phyloP scores from a whole-genome alignment of 2,113 vertebrate genomes.

The Cricetomys ansorgei region DNA sequence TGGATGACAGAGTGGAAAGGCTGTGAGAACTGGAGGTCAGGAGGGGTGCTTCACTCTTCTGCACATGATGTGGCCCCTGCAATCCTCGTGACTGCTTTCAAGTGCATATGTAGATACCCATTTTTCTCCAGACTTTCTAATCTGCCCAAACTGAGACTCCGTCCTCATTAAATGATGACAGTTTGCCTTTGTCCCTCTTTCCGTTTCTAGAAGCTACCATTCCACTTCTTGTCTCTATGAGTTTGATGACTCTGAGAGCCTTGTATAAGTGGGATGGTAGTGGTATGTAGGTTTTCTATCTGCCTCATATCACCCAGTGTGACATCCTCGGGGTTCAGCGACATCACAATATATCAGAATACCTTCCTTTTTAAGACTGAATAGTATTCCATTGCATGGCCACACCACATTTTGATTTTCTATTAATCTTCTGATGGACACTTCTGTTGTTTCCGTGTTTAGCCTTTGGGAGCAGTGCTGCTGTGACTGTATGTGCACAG shows the following conservation, averaged over 20 bases:
- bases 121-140: background rate
- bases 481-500: fast-evolving
- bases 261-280: fast-evolving
- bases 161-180: too few species aligned
- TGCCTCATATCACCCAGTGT: background rate
- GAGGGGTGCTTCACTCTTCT: background rate
- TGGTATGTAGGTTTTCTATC: too few species aligned
- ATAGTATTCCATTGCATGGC: fast-evolving
- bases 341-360: fast-evolving
- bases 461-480: background rate
- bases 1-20: background rate
- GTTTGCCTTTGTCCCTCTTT: fast-evolving
- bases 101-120: background rate
- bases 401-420: background rate
- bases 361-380: background rate
- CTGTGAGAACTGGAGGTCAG: background rate
- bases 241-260: fast-evolving
- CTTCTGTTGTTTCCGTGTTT: fast-evolving
- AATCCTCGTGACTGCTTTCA: background rate
- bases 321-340: background rate
- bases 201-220: fast-evolving
- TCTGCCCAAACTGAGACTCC: background rate
- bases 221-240: background rate
- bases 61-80: background rate
- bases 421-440: fast-evolving